phyloP scores from a whole-genome alignment of 2,113 vertebrate genomes.

The Octodon degus region DNA sequence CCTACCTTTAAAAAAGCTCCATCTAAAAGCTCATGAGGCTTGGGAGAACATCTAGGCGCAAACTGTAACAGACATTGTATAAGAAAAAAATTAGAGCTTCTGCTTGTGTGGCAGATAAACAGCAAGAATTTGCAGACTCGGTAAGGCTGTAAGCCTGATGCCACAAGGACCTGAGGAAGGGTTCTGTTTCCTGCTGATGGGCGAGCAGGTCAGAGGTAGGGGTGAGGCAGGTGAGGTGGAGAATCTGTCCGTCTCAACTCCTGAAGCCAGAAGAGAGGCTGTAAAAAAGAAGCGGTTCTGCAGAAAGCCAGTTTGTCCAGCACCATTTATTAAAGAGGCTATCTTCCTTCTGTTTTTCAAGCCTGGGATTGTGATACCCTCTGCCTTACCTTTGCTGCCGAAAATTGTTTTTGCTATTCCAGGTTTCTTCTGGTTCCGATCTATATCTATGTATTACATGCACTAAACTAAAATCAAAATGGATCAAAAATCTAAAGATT shows the following conservation, averaged over 20 bases:
- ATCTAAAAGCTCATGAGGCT: background rate
- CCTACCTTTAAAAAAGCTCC: background rate
- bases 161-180: background rate
- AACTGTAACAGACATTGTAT: background rate
- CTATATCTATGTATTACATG: background rate
- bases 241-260: background rate
- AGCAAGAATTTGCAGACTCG: background rate
- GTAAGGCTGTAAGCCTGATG: background rate
- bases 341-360: background rate
- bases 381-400: background rate
- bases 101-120: background rate
- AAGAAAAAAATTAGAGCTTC: background rate
- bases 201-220: background rate
- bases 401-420: background rate
- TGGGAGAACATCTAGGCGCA: background rate
- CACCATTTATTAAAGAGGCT: background rate
- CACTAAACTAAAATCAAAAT: background rate
- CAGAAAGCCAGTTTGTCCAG: background rate
- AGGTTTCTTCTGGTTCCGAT: background rate
- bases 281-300: background rate
- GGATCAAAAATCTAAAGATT: background rate
- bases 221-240: rapidly evolving
- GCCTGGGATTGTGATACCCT: background rate
- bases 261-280: background rate
- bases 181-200: background rate